These are phyloP conservation scores for Tetragonula clypearis DNA, from an alignment of 1,140 invertebrate species.

Conservation along the genomic window DNA sequence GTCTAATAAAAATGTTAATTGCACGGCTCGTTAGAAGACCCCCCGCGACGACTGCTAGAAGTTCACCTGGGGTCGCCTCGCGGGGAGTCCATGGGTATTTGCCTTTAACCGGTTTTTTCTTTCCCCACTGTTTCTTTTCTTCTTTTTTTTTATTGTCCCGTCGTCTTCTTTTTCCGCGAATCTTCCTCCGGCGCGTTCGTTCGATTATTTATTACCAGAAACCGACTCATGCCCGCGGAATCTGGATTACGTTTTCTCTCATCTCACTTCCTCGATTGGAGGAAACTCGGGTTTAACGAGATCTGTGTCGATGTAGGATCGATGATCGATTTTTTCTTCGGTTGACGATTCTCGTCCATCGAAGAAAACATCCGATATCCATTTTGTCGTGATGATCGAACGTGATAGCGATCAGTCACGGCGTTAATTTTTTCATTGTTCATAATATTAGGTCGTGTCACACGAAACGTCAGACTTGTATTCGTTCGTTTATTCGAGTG, in stretches of 20 bases:
- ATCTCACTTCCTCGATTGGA: slow-evolving; percentile 51
- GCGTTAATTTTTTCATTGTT: too few relatives aligned
- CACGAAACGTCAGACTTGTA: too few relatives aligned
- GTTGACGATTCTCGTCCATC: too few relatives aligned
- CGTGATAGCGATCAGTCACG: too few relatives aligned
- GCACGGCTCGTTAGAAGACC: slow-evolving; percentile 80
- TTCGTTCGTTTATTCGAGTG: too few relatives aligned
- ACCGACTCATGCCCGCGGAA: slow-evolving; percentile 50
- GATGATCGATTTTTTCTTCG: not conserved
- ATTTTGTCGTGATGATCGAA: too few relatives aligned
- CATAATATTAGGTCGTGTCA: too few relatives aligned
- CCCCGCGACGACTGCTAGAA: slow-evolving; percentile 77
- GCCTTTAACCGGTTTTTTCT: slow-evolving; percentile 65
- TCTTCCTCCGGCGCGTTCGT: slow-evolving; percentile 34
- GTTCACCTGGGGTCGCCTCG: slow-evolving; percentile 79
- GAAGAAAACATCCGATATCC: too few relatives aligned
- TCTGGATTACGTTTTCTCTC: slow-evolving; percentile 61
- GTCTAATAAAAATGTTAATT: slow-evolving; percentile 82
- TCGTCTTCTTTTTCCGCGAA: slow-evolving; percentile 37
- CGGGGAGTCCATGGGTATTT: slow-evolving; percentile 78
- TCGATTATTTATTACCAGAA: slow-evolving; percentile 76
- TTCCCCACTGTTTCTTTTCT: not conserved
- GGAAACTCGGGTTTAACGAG: slow-evolving; percentile 47
- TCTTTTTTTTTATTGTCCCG: slow-evolving; percentile 12
- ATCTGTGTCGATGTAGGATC: not conserved